A percentile compares a stretch with the other conserved stretches of the same genome.
Evolutionary conservation across 1,140 invertebrate species (phyloP).

Genomic region (Acromyrmex heyeri): DNA sequence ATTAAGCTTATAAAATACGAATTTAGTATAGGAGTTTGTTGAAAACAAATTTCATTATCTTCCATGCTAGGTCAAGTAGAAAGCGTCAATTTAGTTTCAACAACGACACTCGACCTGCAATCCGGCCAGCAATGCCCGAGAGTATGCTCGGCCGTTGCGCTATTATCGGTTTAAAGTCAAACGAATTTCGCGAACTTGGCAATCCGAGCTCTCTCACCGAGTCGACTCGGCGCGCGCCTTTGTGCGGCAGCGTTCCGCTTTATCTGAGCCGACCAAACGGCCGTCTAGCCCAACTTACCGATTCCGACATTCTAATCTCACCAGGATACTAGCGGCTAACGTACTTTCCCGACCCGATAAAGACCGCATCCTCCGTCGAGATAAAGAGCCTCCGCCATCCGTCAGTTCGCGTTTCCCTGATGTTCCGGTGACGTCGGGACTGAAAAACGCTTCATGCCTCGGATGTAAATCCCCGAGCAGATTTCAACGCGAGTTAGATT

Average conservation of each 20-base stretch:
- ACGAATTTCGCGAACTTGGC: slow-evolving; percentile 71
- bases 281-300: slow-evolving; percentile 70
- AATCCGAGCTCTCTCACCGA: slow-evolving; percentile 46
- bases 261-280: slow-evolving; percentile 72
- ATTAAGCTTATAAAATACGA: slow-evolving; percentile 9
- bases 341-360: slow-evolving; percentile 74
- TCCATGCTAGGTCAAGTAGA: background rate
- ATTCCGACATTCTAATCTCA: slow-evolving; percentile 76
- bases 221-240: slow-evolving; percentile 38
- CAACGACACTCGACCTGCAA: slow-evolving; percentile 51
- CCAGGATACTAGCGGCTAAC: slow-evolving; percentile 72
- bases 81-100: slow-evolving; percentile 31
- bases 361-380: slow-evolving; percentile 73
- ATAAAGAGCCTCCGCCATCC: slow-evolving; percentile 73
- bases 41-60: slow-evolving; percentile 33
- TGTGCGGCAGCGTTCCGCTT: slow-evolving; percentile 71
- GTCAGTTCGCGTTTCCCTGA: slow-evolving; percentile 60
- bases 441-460: slow-evolving; percentile 69
- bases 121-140: slow-evolving; percentile 19
- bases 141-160: slow-evolving; percentile 10
- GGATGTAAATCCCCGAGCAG: slow-evolving; percentile 68
- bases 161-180: slow-evolving; percentile 71
- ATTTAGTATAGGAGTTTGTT: background rate
- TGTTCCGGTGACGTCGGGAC: slow-evolving; percentile 41
- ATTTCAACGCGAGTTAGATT: slow-evolving; percentile 62